Evolutionary conservation across 37 sponge, comb jelly and placozoan species (phyloP), one percentile per base, ranked within the genome.

Genomic region (Cliona cf. orientalis): DNA sequence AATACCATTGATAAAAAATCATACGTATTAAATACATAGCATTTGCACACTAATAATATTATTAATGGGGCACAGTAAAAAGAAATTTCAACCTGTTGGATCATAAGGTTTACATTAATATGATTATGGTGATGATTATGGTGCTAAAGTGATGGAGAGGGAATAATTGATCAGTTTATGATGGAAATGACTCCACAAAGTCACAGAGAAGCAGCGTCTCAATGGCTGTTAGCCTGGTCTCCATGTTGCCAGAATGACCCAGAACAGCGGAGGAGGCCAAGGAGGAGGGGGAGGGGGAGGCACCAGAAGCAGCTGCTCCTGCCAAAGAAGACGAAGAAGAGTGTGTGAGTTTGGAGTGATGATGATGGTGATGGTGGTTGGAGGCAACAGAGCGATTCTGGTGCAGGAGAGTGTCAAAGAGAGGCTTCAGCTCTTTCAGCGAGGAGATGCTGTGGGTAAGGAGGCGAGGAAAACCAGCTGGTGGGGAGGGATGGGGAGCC

Each of bases 121-220:
- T n/a, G n/a, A n/a, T n/a, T n/a, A n/a, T n/a, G n/a, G n/a, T n/a
- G n/a, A n/a, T n/a, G n/a, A n/a, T n/a, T n/a, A n/a, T n/a, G n/a
- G n/a, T n/a, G n/a, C n/a, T n/a, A n/a, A n/a, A n/a, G n/a, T n/a
- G n/a, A n/a, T n/a, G n/a, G n/a, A n/a, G n/a, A n/a, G n/a, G n/a
- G n/a, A n/a, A n/a, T n/a, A n/a, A n/a, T n/a, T n/a, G n/a, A n/a
- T n/a, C n/a, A n/a, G n/a, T n/a, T n/a, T n/a, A n/a, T n/a, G n/a
- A n/a, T n/a, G n/a, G n/a, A 44, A 56, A 56, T 60, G 70, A 36
- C 58, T 85, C 78, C 42, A 69, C 23, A 57, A 76, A 85, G 58
- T 85, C 85, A 14, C 49, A 34, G 19, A 83, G 40, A 43, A 83
- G 55, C 6, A 61, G 41, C 6, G 46, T 65, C 41, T 83, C 84